Evolutionary conservation across 64 coral and sea anemone species (phyloP), one percentile per base, ranked within the genome.

Genomic region (Pachyseris speciosa): DNA sequence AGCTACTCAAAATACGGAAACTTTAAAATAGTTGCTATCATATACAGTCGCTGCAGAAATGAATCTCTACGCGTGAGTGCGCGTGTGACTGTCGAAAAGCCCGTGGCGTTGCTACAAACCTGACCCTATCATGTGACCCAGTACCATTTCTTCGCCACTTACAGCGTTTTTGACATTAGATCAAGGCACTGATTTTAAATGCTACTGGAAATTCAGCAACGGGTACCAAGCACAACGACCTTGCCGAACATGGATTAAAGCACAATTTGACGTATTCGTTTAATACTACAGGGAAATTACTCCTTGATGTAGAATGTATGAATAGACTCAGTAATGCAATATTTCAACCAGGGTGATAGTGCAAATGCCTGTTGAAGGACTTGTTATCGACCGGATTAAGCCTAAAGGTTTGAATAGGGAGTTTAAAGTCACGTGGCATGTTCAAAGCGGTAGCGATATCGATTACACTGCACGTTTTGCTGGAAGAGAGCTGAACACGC

Each of bases 131-230:
- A 17, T 36, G 11, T 60, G 49, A 81, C 16, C 77, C 77, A 2
- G 57, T 63, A 36, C 29, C 48, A 63, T 81, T 58, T 15, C 57
- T 12, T 2, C 48, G 19, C 13, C 48, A 2, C 28, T 55, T 2
- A 19, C 51, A 20, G 48, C 34, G 7, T 29, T 58, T 81, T 26
- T 81, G 57, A 58, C 19, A 26, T 58, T 24, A 55, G 27, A 36
- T 58, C 48, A 22, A 24, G 77, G 77, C 15, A 58, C 77, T 34
- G 49, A 81, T 81, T 58, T 81, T 43, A 59, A 81, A 40, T 81
- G 77, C 41, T 37, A 58, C 12, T 81, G 77, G 77, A 81, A 39
- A 9, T 58, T 81, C 57, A 41, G 77, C 10, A 50, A 81, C 13
- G 77, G 77, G 20, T 31, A 81, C 27, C 9, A 37, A 30, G 25